A percentile compares a stretch with the other conserved stretches of the same genome.
phyloP scores from a whole-genome alignment of 2,888 invertebrate species.

The Mactromeris polynyma region DNA sequence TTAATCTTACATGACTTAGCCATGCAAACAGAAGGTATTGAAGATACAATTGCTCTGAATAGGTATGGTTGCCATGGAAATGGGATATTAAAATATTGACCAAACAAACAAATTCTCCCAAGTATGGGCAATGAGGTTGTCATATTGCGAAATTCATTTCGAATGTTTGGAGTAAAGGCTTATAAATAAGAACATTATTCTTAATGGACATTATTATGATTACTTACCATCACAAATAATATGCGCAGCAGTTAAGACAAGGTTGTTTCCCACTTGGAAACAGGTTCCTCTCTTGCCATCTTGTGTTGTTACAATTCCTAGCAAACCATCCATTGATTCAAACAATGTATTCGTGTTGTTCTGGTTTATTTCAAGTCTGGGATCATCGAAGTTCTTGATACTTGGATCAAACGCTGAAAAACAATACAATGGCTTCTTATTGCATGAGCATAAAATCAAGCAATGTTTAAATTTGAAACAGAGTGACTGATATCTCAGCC shows the following conservation, averaged over 20 bases:
- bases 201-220: too few species aligned
- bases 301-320: neutral
- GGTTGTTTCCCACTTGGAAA: neutral
- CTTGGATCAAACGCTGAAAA: neutral
- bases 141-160: neutral
- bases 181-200: too few species aligned
- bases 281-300: neutral
- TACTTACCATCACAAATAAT: neutral
- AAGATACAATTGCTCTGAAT: neutral
- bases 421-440: neutral
- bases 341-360: neutral
- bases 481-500: too few species aligned
- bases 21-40: too few species aligned
- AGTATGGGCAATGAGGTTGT: too few species aligned
- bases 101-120: too few species aligned
- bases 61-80: neutral
- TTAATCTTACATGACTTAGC: too few species aligned
- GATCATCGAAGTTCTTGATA: neutral
- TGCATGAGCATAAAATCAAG: too few species aligned
- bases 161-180: too few species aligned
- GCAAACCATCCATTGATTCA: neutral
- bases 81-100: neutral
- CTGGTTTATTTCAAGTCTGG: neutral
- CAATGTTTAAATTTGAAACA: too few species aligned
- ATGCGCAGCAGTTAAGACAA: neutral